A percentile compares a stretch with the other conserved stretches of the same genome.
phyloP scores from a whole-genome alignment of 2,797 vertebrate genomes.

The Sebastiscus albofasciatus region DNA sequence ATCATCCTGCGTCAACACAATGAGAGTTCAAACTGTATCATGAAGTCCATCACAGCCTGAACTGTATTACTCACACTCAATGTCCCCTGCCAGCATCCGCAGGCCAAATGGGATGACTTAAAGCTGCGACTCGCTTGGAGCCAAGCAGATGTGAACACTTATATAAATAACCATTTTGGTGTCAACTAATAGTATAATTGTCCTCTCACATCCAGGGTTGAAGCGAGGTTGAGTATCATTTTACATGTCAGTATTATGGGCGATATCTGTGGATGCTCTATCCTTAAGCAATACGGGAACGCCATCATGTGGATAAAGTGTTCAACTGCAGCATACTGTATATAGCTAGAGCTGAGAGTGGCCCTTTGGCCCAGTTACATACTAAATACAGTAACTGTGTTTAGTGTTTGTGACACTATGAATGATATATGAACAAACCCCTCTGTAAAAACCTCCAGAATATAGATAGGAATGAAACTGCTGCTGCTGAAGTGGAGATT shows the following conservation, averaged over 20 bases:
- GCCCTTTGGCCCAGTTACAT: not conserved
- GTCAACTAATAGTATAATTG: not conserved
- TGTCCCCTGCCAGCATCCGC: not conserved
- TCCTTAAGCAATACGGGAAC: not conserved
- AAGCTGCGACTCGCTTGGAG: not conserved
- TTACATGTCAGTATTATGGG: not conserved
- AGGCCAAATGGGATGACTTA: not conserved
- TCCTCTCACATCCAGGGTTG: not conserved
- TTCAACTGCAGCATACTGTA: slow-evolving; percentile 26
- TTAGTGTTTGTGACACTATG: not conserved
- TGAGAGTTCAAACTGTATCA: not conserved
- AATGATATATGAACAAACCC: no score
- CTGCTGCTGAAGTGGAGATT: no score
- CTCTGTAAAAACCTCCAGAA: no score
- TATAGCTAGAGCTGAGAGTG: not conserved
- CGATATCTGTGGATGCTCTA: not conserved
- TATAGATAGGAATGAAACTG: no score
- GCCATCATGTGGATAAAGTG: slow-evolving; percentile 57
- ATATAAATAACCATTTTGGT: not conserved
- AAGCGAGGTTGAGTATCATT: not conserved
- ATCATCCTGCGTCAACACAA: not conserved
- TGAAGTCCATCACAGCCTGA: not conserved
- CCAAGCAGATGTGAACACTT: not conserved
- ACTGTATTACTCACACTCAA: not conserved
- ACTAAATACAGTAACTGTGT: not conserved